Base-by-base conservation (phyloP, 2,797 vertebrate genomes). In the Setipinna tenuifilis region DNA sequence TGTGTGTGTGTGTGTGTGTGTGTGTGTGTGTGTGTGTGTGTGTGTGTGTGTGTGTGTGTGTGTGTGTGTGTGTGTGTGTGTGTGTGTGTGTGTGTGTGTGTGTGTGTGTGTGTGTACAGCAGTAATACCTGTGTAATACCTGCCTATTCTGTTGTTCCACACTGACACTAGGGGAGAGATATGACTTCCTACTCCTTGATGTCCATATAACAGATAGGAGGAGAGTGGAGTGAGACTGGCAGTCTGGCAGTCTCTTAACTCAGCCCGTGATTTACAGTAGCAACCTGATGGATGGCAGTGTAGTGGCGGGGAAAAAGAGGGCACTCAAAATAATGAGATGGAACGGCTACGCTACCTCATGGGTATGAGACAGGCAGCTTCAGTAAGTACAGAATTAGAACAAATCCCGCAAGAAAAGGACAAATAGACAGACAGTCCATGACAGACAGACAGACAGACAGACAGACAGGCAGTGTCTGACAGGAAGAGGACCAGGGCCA, bases 281-380 rank as follows among this genome's bases (percentile, higher is more conserved):
- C 78, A 75, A 75, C n/a, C 35, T 88, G 81, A 88, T 54, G 84
- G 82, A 85, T 85, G 68, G 35, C 17, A 68, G 81, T 78, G 75
- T 23, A 86, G 80, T 54, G 62, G 83, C 46, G 54, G 58, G 50
- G 85, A 84, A 78, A 84, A 83, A n/a, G 25, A 31, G 17, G 75
- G 50, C 48, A 86, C 83, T 89, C 84, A 82, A 86, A 81, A 50
- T 87, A 87, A 87, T 84, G 80, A 86, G 82, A 78, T 78, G 71
- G 71, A 78, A 78, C 19, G 71, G 71, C 17, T 78, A 78, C 31
- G 71, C 19, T 78, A 21, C 71, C 35, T 78, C 71, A 19, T n/a
- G 71, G 31, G 31, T 44, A 78, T 1, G 71, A 78, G 31, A 44
- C 68, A 71, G 68, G 35, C 71, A 44, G 16, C 6, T 44, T 44